Base-by-base conservation (phyloP, 53 echinoderm and acorn worm species). In the Luidia sarsii region DNA sequence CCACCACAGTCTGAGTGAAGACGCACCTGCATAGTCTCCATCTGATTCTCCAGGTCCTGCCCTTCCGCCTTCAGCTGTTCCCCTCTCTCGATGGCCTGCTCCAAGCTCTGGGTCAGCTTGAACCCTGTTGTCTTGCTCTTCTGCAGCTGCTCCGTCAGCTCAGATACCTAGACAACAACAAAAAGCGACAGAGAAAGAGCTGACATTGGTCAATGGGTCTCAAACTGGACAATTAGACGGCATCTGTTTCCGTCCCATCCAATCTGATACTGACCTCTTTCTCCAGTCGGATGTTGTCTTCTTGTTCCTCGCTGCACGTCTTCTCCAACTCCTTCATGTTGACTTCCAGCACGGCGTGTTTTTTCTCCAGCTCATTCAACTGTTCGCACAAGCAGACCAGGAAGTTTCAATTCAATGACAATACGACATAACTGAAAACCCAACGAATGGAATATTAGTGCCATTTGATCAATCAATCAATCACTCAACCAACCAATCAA, bases 21-120 rank as follows among this genome's bases (percentile, higher is more conserved):
- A n/a, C n/a, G 43, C 50, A 95, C 95, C 90, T 95, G 87, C 72
- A 84, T 77, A 29, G 50, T 59, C 49, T 95, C 92, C 64, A 88
- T 68, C 62, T 92, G 71, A 33, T 90, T 90, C 62, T 95, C 95
- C 39, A 95, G 55, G 48, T 90, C 90, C 10, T 82, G 74, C 22
- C 82, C 90, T 43, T 90, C 90, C 21, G 70, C 87, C 72, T 95
- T 92, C 63, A 95, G 41, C 4, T 82, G 71, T 33, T 95, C 95
- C 41, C 92, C 95, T 43, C 75, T 87, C 35, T 90, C 92, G 4
- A 95, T 82, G 8, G 95, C 95, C 43, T 92, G 85, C 80, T 95
- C 95, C 20, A 95, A 66, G 59, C 79, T 70, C 20, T 90, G 89
- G 0, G 95, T 95, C 82, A 95, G 83, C 66, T 95, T 93, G 49